Evolutionary conservation across 2,113 vertebrate species (phyloP).

Genomic region (Elachura formosa): DNA sequence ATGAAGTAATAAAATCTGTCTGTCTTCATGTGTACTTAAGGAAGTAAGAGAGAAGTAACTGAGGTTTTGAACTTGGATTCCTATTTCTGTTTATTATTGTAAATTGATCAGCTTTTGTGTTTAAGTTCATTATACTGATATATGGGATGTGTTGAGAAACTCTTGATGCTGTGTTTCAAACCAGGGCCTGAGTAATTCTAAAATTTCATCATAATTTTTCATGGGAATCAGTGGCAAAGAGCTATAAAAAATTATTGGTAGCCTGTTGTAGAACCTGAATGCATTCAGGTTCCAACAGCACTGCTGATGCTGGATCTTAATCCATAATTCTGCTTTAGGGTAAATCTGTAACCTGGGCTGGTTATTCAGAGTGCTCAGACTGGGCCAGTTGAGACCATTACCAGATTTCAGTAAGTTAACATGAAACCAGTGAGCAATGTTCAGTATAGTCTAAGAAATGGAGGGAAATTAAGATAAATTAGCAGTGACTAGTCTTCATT

Average conservation of each 20-base stretch:
- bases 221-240: background rate
- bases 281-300: background rate
- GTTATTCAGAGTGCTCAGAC: background rate
- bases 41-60: background rate
- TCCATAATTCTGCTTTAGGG: background rate
- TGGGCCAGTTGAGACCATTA: background rate
- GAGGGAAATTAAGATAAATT: background rate
- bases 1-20: background rate
- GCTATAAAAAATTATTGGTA: background rate
- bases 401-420: background rate
- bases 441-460: background rate
- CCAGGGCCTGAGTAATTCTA: background rate
- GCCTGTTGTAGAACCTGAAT: background rate
- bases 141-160: conserved; percentile 3
- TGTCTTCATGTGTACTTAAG: background rate
- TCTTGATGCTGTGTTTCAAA: background rate
- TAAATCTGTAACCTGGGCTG: background rate
- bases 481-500: background rate
- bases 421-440: background rate
- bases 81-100: background rate
- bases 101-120: background rate
- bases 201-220: background rate
- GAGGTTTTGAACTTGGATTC: background rate
- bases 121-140: background rate
- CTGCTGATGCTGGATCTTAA: background rate